Conservation (phyloP, 2,797 vertebrate genomes). For the Sylvia borin region DNA sequence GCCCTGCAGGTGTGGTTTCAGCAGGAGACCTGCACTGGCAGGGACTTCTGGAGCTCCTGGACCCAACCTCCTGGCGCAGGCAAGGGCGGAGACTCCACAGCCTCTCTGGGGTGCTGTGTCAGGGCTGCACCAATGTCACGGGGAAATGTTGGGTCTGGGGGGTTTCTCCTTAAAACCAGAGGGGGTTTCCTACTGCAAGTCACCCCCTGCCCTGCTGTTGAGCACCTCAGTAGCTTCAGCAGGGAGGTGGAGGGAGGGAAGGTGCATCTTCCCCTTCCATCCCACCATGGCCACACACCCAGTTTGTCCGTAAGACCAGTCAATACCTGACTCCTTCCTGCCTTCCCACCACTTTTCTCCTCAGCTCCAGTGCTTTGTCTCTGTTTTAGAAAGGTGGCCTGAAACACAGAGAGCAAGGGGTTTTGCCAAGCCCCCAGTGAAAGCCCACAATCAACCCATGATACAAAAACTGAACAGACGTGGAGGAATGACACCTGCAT, state of each 20-base stretch:
- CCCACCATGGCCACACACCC: neutral
- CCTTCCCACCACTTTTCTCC: neutral
- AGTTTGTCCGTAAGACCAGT: neutral
- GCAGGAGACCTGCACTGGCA: accelerated
- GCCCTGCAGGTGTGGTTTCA: neutral
- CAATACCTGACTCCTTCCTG: neutral
- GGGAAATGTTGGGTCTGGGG: neutral
- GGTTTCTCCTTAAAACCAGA: neutral
- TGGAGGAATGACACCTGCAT: neutral
- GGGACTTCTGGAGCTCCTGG: neutral
- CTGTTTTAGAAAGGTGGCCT: neutral
- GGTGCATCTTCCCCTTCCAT: neutral
- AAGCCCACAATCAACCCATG: neutral
- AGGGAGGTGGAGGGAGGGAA: neutral
- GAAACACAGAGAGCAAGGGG: neutral
- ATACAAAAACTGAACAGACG: neutral
- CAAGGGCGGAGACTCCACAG: neutral
- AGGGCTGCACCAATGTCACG: neutral
- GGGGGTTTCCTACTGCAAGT: neutral
- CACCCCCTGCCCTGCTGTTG: neutral
- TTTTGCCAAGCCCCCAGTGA: accelerated
- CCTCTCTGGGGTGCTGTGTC: neutral
- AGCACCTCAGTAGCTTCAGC: neutral
- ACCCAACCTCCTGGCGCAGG: neutral
- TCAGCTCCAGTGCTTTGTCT: neutral